A percentile compares a stretch with the other conserved stretches of the same genome.
Evolutionary conservation across 2,797 vertebrate genomes (phyloP).

Genomic region (Phylloscopus collybita): DNA sequence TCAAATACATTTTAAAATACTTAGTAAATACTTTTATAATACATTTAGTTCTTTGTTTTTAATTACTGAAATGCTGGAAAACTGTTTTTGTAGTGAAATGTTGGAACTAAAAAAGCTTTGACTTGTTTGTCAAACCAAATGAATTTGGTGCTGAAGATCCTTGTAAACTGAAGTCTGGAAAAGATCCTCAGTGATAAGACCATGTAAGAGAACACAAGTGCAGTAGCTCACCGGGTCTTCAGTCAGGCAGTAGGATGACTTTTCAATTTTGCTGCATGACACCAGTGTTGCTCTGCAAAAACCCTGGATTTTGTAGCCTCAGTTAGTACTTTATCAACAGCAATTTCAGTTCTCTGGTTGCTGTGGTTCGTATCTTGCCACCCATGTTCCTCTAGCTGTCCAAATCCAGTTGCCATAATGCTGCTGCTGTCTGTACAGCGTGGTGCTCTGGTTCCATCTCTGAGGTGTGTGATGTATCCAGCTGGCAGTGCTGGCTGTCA

Average conservation of each 20-base stretch:
- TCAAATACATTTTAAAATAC: background rate
- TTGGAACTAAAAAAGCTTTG: background rate
- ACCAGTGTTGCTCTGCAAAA: background rate
- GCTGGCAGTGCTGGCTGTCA: constrained; percentile 15
- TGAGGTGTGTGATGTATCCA: background rate
- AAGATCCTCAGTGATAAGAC: background rate
- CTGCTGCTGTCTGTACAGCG: background rate
- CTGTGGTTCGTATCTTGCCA: background rate
- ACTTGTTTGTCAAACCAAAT: background rate
- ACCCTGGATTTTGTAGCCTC: background rate
- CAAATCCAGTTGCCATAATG: background rate
- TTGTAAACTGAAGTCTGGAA: background rate
- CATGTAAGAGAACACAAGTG: background rate
- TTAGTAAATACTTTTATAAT: background rate
- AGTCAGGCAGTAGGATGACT: background rate
- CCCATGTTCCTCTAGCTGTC: background rate
- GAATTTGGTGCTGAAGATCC: background rate
- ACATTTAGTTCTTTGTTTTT: background rate
- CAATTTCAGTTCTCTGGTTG: background rate
- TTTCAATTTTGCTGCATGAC: background rate
- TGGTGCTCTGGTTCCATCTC: background rate
- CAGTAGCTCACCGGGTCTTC: background rate
- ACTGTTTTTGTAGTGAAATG: fast-evolving
- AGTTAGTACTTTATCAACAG: background rate
- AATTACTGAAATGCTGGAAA: background rate